These are phyloP conservation scores for Idris sp. DNA, from an alignment of 1,140 invertebrate species.

Conservation along the genomic window DNA sequence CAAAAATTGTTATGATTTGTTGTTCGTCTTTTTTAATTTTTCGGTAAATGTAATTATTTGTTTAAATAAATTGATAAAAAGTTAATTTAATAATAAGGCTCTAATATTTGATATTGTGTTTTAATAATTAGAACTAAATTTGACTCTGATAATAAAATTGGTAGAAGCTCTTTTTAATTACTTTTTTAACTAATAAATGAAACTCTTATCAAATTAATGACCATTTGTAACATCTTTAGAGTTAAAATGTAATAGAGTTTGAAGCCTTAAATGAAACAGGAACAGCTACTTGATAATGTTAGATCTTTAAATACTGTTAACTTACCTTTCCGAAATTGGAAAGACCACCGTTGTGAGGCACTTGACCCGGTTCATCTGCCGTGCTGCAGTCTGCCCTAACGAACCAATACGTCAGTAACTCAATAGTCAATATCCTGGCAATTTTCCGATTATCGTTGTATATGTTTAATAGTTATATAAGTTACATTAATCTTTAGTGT, in stretches of 20 bases:
- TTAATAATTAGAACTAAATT: no score
- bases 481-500: no score
- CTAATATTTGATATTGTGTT: no score
- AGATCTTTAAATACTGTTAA: constrained; percentile 46
- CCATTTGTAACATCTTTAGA: constrained; percentile 7
- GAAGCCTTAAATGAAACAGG: constrained; percentile 7
- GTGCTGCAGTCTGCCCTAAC: constrained; percentile 86
- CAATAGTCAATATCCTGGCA: constrained; percentile 66
- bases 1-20: no score
- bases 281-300: constrained; percentile 29
- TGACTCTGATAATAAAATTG: no score
- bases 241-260: constrained; percentile 6
- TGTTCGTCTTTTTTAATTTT: no score
- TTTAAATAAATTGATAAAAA: no score
- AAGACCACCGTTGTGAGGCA: constrained; percentile 84
- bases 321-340: constrained; percentile 88
- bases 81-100: no score
- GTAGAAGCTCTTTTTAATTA: no score
- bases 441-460: constrained; percentile 42
- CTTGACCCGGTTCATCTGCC: constrained; percentile 83
- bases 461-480: constrained; percentile 36
- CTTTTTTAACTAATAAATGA: no score
- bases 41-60: no score
- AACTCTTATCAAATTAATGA: background rate
- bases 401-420: constrained; percentile 77